Base-by-base conservation (phyloP, 2,113 vertebrate species). In the Stigmatopora argus region DNA sequence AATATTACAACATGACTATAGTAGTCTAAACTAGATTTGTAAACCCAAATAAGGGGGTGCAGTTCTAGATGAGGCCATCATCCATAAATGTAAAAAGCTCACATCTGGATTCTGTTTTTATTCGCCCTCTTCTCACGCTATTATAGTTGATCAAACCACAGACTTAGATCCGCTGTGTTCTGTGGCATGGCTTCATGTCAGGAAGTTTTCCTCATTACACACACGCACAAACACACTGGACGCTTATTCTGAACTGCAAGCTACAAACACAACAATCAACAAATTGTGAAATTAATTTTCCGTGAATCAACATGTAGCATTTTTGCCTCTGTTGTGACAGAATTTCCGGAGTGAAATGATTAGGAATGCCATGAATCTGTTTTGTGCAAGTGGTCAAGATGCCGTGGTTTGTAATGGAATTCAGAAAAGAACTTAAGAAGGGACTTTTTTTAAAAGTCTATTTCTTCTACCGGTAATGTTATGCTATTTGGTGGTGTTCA, bases 181-280 rank as follows among this genome's bases (percentile, higher is more conserved):
- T 79, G 84, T 74, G 83, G 86, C 71, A 79, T 83, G 83, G 84
- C 82, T 79, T 57, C 41, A 82, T 73, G 65, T 66, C 67, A 21
- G 44, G 45, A 65, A 63, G 69, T 62, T 66, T 83, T 78, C 52
- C 69, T 65, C 51, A 15, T 18, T 31, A 56, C 66, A 63, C 49
- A 47, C 67, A 57, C n/a, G 21, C 26, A 52, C 51, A 23, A 38
- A 52, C 34, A 46, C 62, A 64, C 58, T 52, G 61, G 26, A 31
- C 26, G 26, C 26, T 31, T 3, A 41, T 41, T 41, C 7, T 41
- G 5, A 41, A 41, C 4, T 41, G 38, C 38, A 41, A 41, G 9
- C 9, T 41, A 41, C 38, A 41, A 41, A 41, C 38, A 10, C 38
- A 41, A 9, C 9, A 41, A 41, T 41, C 38, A 41, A 41, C 38